Evolutionary conservation across 35 echinoderm and acorn worm species (phyloP), one percentile per base, ranked within the genome.

Genomic region (Apostichopus japonicus): DNA sequence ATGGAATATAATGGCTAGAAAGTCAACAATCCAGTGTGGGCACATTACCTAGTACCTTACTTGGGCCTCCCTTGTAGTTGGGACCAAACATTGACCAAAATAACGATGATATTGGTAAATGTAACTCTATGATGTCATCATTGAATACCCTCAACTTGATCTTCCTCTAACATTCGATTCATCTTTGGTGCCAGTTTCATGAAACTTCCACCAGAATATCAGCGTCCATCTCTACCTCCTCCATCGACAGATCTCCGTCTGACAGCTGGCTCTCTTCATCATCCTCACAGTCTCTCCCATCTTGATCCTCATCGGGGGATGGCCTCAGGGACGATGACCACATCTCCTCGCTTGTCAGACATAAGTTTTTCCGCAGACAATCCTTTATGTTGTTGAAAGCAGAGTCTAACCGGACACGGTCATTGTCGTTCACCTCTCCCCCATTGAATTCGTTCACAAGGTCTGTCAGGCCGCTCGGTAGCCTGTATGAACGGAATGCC

Each of bases 381-480:
- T 56, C 22, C 81, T 57, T 58, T 5, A 84, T 84, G 1, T 57
- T 19, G 8, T 4, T 8, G 17, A 58, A 84, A 15, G 81, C 53
- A 23, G 81, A 57, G 17, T 21, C 56, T 8, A 84, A 21, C 7
- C 19, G n/a, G 1, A 22, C 53, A 23, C 13, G 17, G 13, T 58
- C 56, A 23, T 84, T 54, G 19, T n/a, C 6, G 23, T 21, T n/a
- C 4, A 57, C 53, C 5, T 84, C 55, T 44, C 33, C 33, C 6
- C 21, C 54, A 21, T 84, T 17, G 6, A 84, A 57, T n/a, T 57
- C 81, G 9, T 84, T 24, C 6, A 58, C n/a, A 5, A 84, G 17
- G 4, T 84, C 19, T 10, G 21, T 57, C 81, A 84, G 57, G 81
- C 81, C 81, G 6, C 81, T 58, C 6, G 81, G 81, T 51, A 84